phyloP scores from a whole-genome alignment of 1,140 invertebrate species.

The Pentalonia nigronervosa region DNA sequence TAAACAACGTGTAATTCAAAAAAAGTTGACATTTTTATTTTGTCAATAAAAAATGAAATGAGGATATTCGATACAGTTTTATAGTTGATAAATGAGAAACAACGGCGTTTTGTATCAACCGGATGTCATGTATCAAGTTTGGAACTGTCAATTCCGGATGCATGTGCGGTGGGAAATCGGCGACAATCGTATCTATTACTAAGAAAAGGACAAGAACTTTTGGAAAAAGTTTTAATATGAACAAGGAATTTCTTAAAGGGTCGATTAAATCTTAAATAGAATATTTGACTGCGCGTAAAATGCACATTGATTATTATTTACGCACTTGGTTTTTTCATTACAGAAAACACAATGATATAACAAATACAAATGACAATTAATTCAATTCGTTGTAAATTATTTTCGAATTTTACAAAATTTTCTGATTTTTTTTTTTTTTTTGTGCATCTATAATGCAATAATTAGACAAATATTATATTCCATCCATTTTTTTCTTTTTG shows the following conservation, averaged over 20 bases:
- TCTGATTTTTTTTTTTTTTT: too few relatives aligned
- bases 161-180: slow-evolving; percentile 35
- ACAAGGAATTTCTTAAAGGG: neutral
- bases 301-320: neutral
- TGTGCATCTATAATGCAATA: too few relatives aligned
- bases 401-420: too few relatives aligned
- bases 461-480: too few relatives aligned
- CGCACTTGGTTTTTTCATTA: neutral
- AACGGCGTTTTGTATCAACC: slow-evolving; percentile 39
- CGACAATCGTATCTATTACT: slow-evolving; percentile 36
- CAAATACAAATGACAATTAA: neutral
- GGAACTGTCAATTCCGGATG: slow-evolving; percentile 50
- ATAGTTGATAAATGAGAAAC: slow-evolving; percentile 30
- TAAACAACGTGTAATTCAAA: neutral
- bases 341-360: neutral
- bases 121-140: slow-evolving; percentile 35
- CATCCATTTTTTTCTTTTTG: too few relatives aligned
- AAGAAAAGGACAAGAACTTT: neutral
- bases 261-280: neutral
- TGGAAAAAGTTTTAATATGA: neutral
- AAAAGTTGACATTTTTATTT: neutral
- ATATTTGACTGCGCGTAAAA: neutral
- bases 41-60: neutral
- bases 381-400: too few relatives aligned
- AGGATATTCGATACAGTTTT: neutral